Base-by-base conservation (phyloP, 2,888 invertebrate genomes). In the Ochropleura plecta region DNA sequence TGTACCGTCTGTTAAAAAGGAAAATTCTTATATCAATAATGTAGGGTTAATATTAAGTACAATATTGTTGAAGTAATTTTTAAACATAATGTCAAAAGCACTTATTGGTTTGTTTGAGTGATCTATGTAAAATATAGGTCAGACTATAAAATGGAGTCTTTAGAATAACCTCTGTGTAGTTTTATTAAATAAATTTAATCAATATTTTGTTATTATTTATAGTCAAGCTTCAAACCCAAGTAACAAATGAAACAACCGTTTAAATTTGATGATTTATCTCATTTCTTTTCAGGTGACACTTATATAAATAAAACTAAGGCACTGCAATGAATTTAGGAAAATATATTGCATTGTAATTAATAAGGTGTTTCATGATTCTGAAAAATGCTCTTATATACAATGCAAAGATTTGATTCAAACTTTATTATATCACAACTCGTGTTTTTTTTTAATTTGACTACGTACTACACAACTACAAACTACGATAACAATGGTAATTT, bases 141-240 rank as follows among this genome's bases (percentile, higher is more conserved):
- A 82, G 90, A 91, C 90, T 92, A 93, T 90, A 88, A 91, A 92
- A 91, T 91, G 89, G 88, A 95, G 93, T 94, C 91, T 92, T 91
- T 93, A 93, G 93, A 91, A 93, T 92, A 92, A 93, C 92, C 92
- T 94, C 93, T 94, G 91, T 95, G 95, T 96, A 96, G 94, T 93
- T 96, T 94, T 93, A 95, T 93, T 94, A 94, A 96, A 95, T 95
- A 95, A 94, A 94, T 91, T 94, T 92, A 94, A 93, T 93, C 93
- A 93, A 92, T 65, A 68, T 89, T 78, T 83, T 83, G 85, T 74
- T 83, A 80, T 84, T 88, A 78, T 90, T 89, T 60, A n/a, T 70
- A 53, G 14, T 63, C 10, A 12, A 44, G 55, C 5, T 9, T 70
- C 42, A 1, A 18, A 60, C 14, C 51, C 10, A 55, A 40, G 60